These are phyloP conservation scores for Fistularia commersonii DNA, from an alignment of 2,797 vertebrate genomes.

Conservation along the genomic window DNA sequence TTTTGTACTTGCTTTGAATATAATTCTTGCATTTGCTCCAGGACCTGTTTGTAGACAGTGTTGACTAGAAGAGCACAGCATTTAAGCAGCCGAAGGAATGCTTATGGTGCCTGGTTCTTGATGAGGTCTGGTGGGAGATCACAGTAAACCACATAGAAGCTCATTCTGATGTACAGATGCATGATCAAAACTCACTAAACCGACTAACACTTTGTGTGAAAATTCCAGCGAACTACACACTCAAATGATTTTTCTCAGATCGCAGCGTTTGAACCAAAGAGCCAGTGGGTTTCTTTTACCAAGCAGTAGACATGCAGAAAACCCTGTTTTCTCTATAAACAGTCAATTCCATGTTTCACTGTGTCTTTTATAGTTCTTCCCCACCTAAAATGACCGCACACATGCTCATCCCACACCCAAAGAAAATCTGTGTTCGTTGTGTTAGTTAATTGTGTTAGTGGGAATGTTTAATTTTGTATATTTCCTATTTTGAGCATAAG, in stretches of 20 bases:
- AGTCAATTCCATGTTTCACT: no score
- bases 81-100: conserved; percentile 14
- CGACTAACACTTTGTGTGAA: not conserved
- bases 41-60: conserved; percentile 6
- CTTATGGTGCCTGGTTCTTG: conserved; percentile 11
- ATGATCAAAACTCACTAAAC: not conserved
- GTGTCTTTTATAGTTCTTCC: no score
- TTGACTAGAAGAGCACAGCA: conserved; percentile 13
- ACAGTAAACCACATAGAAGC: conserved; percentile 6
- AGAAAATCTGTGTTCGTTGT: no score
- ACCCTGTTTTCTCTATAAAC: not conserved
- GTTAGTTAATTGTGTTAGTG: no score
- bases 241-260: not conserved
- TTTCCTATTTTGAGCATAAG: no score
- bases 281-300: not conserved
- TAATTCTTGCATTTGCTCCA: conserved; percentile 16
- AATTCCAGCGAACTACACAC: not conserved
- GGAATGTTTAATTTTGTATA: no score
- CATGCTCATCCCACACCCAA: not conserved
- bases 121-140: conserved; percentile 24
- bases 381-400: not conserved
- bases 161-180: conserved; percentile 6
- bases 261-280: not conserved
- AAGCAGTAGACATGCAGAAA: conserved; percentile 2
- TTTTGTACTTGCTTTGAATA: conserved; percentile 11